A percentile compares a stretch with the other conserved stretches of the same genome.
phyloP scores from a whole-genome alignment of 1,140 invertebrate genomes.

The Pseudachorutes palmiensis region DNA sequence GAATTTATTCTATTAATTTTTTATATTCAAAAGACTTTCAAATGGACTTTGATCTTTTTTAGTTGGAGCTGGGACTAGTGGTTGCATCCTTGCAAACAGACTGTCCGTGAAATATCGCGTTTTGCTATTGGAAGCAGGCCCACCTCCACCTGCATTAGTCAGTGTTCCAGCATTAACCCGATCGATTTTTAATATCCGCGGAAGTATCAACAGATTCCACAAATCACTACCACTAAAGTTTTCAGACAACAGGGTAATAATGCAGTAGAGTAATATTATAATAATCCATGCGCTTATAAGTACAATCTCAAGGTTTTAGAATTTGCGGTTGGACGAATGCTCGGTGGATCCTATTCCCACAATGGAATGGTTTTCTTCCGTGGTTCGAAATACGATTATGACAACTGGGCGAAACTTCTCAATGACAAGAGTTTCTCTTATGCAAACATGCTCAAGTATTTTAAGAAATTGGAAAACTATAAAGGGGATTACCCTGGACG shows the following conservation, averaged over 20 bases:
- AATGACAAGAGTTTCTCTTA: slow-evolving; percentile 7
- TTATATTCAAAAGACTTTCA: too few species aligned
- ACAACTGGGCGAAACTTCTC: slow-evolving; percentile 16
- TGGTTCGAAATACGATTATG: slow-evolving; percentile 17
- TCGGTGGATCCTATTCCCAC: slow-evolving; percentile 1
- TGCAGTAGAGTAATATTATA: not conserved
- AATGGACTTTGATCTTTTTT: not conserved
- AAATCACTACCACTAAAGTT: not conserved
- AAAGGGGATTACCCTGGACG: slow-evolving; percentile 24
- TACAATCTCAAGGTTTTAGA: not conserved
- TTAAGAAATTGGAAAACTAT: slow-evolving; percentile 63
- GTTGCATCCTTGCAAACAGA: not conserved
- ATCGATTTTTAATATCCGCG: not conserved
- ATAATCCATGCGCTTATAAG: not conserved
- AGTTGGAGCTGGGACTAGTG: not conserved
- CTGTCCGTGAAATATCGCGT: not conserved
- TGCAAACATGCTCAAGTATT: slow-evolving; percentile 60
- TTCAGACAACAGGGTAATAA: not conserved
- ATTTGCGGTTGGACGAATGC: not conserved
- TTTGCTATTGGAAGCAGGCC: not conserved
- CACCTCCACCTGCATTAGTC: not conserved
- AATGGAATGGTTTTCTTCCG: slow-evolving; percentile 16
- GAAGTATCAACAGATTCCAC: not conserved
- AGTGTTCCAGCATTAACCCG: not conserved
- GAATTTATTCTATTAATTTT: too few species aligned